phyloP scores from a whole-genome alignment of 1,140 invertebrate genomes.

The Trissolcus basalis region DNA sequence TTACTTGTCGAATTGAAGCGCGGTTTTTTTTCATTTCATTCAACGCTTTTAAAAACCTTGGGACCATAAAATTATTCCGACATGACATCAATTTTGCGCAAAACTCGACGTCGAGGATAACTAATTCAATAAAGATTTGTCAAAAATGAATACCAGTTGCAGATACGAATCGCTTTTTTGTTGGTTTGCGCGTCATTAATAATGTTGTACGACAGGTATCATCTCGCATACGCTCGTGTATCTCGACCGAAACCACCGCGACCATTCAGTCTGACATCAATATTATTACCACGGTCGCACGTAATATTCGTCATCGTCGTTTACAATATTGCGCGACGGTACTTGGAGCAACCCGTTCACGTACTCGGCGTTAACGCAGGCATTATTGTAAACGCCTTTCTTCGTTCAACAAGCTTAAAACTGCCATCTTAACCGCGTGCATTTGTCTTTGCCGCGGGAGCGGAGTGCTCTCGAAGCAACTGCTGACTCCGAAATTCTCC shows the following conservation, averaged over 20 bases:
- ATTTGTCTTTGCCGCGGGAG: constrained; percentile 37
- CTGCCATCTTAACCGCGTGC: constrained; percentile 36
- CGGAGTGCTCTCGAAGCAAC: constrained; percentile 17
- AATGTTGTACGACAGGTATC: constrained; percentile 10
- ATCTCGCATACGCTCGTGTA: constrained; percentile 6
- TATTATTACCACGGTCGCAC: constrained; percentile 15
- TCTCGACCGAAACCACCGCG: not conserved
- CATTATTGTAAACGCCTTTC: constrained; percentile 43
- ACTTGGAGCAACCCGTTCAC: constrained; percentile 26
- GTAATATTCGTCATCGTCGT: constrained; percentile 30
- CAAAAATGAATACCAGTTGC: constrained; percentile 1
- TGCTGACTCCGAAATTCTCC: constrained; percentile 35
- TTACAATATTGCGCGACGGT: constrained; percentile 21
- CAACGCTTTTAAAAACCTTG: too few relatives aligned
- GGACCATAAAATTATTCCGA: too few relatives aligned
- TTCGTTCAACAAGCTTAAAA: constrained; percentile 19
- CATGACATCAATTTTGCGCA: too few relatives aligned
- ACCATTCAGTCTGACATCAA: constrained; percentile 20
- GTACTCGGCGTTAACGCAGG: constrained; percentile 23
- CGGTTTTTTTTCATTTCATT: too few relatives aligned
- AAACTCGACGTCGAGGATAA: too few relatives aligned
- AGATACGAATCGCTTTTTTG: constrained; percentile 2
- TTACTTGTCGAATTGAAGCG: too few relatives aligned
- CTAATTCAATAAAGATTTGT: constrained; percentile 1
- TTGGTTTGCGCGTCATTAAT: not conserved